A percentile compares a stretch with the other conserved stretches of the same genome.
Conservation (phyloP, 2,113 vertebrate species). For the Egretta garzetta region DNA sequence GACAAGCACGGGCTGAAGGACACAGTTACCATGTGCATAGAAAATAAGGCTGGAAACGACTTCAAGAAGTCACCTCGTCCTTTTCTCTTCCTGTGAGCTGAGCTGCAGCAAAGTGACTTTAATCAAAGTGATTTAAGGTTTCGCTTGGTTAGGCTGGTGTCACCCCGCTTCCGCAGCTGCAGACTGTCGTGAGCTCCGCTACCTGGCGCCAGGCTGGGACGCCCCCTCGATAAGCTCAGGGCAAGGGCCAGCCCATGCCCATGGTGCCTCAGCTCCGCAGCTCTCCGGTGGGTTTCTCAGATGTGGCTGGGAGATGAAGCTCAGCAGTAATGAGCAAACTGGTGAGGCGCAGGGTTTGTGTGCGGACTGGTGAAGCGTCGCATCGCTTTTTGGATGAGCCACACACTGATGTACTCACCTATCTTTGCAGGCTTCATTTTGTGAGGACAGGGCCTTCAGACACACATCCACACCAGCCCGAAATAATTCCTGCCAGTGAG, state of each 20-base stretch:
- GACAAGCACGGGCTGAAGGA: neutral
- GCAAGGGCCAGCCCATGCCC: neutral
- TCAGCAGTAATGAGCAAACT: neutral
- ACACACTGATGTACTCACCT: accelerated
- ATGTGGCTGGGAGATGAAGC: accelerated
- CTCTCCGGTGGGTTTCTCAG: accelerated
- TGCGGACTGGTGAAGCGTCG: accelerated
- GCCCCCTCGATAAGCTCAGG: accelerated
- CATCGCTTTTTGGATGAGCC: accelerated
- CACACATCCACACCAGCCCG: accelerated
- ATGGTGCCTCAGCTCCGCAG: accelerated
- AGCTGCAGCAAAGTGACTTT: neutral
- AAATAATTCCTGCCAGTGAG: neutral
- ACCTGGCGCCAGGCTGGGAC: accelerated
- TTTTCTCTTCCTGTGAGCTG: neutral
- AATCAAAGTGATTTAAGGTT: accelerated
- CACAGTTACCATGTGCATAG: accelerated
- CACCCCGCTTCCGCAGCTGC: neutral
- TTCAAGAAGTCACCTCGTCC: neutral
- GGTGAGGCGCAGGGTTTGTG: neutral
- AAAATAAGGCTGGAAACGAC: neutral
- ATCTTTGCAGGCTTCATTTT: neutral
- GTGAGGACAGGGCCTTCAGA: neutral
- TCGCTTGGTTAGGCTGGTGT: accelerated
- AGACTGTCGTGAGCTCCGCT: accelerated